Percentiles rank a stretch among this genome's conserved stretches.
Conservation (phyloP, 2,797 vertebrate species). For the Scolopax rusticola region DNA sequence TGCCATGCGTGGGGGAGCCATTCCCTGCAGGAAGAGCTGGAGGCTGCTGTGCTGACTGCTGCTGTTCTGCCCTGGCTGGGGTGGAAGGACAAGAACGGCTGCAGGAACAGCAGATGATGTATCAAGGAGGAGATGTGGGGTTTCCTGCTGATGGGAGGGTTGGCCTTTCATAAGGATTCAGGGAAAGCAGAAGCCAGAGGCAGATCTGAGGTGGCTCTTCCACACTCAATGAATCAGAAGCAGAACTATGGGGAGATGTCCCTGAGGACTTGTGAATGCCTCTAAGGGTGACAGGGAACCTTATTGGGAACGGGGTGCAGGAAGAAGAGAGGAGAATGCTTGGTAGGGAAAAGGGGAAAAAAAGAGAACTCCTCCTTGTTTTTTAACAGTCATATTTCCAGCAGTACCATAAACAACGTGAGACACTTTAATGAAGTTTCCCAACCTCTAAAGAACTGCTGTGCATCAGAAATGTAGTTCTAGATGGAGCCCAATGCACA, state of each 20-base stretch:
- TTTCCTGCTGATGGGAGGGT: background rate
- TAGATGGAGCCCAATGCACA: background rate
- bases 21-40: background rate
- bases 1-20: fast-evolving
- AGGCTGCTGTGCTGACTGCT: background rate
- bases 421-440: background rate
- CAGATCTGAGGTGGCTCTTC: background rate
- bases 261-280: background rate
- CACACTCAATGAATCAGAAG: background rate
- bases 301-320: background rate
- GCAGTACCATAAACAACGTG: background rate
- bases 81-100: background rate
- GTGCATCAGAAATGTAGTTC: background rate
- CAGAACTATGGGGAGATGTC: background rate
- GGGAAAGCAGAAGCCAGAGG: background rate
- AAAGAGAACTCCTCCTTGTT: background rate
- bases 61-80: background rate
- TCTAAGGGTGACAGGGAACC: background rate
- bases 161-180: background rate
- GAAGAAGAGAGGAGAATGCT: background rate
- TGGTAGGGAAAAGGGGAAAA: background rate
- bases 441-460: background rate
- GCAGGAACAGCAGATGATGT: background rate
- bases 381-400: background rate
- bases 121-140: background rate